phyloP scores from a whole-genome alignment of 2,888 invertebrate species.

The Hydraecia micacea region DNA sequence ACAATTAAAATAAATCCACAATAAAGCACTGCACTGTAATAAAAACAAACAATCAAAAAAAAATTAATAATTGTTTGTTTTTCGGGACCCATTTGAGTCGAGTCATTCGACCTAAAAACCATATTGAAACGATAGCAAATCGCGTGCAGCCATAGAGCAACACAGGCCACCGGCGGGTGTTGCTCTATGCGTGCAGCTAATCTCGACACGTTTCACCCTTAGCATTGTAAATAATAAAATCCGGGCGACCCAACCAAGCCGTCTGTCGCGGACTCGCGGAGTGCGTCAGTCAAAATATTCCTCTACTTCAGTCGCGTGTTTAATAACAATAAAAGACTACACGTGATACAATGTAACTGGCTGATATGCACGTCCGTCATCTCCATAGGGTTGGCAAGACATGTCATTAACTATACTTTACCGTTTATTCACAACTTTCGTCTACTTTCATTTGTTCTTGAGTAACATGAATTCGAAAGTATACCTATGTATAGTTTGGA shows the following conservation, averaged over 20 bases:
- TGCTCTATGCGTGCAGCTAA: constrained; percentile 55
- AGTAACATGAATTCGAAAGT: not conserved
- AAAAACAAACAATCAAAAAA: constrained; percentile 13
- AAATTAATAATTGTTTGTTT: constrained; percentile 9
- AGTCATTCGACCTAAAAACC: constrained; percentile 16
- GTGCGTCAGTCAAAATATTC: constrained; percentile 43
- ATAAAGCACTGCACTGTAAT: not conserved
- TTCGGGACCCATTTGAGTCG: not conserved
- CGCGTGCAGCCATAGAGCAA: constrained; percentile 54
- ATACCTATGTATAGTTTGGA: not conserved
- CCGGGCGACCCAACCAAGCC: constrained; percentile 31
- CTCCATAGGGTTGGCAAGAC: constrained; percentile 29
- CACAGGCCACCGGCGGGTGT: no score
- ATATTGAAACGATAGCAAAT: constrained; percentile 30
- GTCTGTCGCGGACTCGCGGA: constrained; percentile 24
- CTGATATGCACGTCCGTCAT: constrained; percentile 53
- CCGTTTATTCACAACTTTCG: constrained; percentile 4
- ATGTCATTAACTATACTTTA: constrained; percentile 28
- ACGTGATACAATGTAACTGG: constrained; percentile 42
- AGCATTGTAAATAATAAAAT: constrained; percentile 47
- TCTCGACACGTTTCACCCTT: constrained; percentile 44
- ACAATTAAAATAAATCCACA: constrained; percentile 6
- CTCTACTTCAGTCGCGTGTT: constrained; percentile 46
- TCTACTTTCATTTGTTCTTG: constrained; percentile 10
- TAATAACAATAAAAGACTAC: constrained; percentile 45